A percentile compares a stretch with the other conserved stretches of the same genome.
phyloP scores from a whole-genome alignment of 2,888 invertebrate genomes.

The Pecten maximus region DNA sequence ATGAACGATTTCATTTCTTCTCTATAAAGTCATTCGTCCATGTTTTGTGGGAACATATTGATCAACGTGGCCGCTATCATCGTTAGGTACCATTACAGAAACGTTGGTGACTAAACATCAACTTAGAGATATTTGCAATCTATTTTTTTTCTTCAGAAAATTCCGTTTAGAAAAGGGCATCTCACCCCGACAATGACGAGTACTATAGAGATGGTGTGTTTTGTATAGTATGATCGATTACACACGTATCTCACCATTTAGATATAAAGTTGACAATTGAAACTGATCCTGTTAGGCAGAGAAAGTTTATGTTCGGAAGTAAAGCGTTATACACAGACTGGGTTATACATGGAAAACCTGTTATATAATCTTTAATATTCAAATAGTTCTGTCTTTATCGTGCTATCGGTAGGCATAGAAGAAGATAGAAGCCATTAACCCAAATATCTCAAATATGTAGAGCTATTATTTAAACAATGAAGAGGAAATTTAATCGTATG shows the following conservation, averaged over 20 bases:
- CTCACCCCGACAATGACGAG: background rate
- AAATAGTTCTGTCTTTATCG: no score
- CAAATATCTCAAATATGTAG: no score
- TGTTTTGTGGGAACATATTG: background rate
- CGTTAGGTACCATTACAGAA: background rate
- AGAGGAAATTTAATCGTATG: no score
- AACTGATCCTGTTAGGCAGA: no score
- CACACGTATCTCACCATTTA: background rate
- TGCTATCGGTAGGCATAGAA: no score
- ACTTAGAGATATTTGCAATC: background rate
- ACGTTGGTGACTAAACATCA: background rate
- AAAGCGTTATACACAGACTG: no score
- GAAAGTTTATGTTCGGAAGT: no score
- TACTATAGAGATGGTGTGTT: background rate
- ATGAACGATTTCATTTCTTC: constrained; percentile 41
- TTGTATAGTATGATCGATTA: background rate
- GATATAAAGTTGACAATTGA: no score
- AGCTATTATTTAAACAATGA: no score
- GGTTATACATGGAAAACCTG: no score
- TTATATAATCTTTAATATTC: no score
- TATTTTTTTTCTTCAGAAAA: background rate
- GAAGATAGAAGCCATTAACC: no score
- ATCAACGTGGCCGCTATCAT: background rate
- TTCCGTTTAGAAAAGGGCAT: background rate
- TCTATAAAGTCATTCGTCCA: background rate